These are phyloP conservation scores for Galeruca laticollis DNA, from an alignment of 2,888 invertebrate genomes.

Conservation along the genomic window DNA sequence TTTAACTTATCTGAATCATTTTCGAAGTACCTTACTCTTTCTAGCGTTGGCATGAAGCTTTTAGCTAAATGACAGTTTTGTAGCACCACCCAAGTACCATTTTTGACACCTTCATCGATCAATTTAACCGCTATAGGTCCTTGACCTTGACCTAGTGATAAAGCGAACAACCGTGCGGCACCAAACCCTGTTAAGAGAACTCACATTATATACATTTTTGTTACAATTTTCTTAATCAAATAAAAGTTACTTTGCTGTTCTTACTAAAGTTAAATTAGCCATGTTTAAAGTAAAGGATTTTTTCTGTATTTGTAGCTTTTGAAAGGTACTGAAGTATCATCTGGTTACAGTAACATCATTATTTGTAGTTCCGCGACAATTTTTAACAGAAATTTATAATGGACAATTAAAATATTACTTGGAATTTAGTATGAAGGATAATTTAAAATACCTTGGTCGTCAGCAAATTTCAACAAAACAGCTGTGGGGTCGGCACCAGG, in stretches of 20 bases:
- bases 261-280: no score
- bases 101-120: slow-evolving; percentile 85
- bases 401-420: not conserved
- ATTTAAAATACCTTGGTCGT: slow-evolving; percentile 78
- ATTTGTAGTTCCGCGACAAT: not conserved
- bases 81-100: slow-evolving; percentile 92
- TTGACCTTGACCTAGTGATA: slow-evolving; percentile 95
- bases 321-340: no score
- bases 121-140: slow-evolving; percentile 89
- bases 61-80: slow-evolving; percentile 97
- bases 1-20: no score
- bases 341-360: no score
- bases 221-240: no score
- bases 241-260: no score
- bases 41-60: slow-evolving; percentile 93
- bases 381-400: not conserved
- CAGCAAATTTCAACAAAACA: slow-evolving; percentile 89
- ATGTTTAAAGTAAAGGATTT: no score
- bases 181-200: slow-evolving; percentile 69
- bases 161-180: slow-evolving; percentile 78
- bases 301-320: no score
- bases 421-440: not conserved
- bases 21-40: slow-evolving; percentile 85
- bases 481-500: slow-evolving; percentile 96
- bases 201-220: no score